Evolutionary conservation across 2,888 invertebrate species (phyloP), one percentile per base, ranked within the genome.

Genomic region (Eutolmus rufibarbis): DNA sequence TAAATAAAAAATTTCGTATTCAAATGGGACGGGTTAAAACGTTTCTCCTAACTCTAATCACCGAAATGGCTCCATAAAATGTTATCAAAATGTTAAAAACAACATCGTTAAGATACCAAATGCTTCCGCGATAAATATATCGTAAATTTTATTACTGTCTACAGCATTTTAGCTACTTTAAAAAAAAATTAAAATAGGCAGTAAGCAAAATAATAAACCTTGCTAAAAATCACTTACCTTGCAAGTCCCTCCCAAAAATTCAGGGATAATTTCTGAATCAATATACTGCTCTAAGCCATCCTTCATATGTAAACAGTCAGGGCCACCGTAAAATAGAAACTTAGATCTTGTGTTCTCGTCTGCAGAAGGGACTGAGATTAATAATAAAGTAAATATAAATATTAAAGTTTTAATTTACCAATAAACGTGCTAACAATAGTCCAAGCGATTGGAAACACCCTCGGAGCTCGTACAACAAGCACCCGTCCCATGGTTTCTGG

Each of bases 371-470:
- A 86, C 16, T 9, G 28, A n/a, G 5, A 40, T 77, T 14, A 57
- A 37, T 31, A 43, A 56, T 82, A 37, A 40, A 7, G 3, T 12
- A 5, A 34, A 31, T 28, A 19, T 51, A 31, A 77, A 4, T 34
- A 31, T 4, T 9, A 16, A 31, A 76, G 23, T 76, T 28, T 16
- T 31, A 46, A 88, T 93, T 92, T 91, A 96, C 96, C 96, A 90
- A 98, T 98, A 92, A 98, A 98, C 1, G 98, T 97, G 92, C 97
- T 97, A 89, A 98, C 97, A 87, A 98, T 95, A 0, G 98, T 98
- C 98, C 98, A 98, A 56, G 98, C 94, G 87, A 98, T 97, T 5
- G 98, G 98, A 92, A 98, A 98, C 81, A 98, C 98, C 89, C 98
- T 94, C 0, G 98, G 98, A 14, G 98, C 98, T 77, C 98, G 94